Evolutionary conservation across 2,113 vertebrate genomes (phyloP), one percentile per base, ranked within the genome.

Genomic region (Phoxinus phoxinus): DNA sequence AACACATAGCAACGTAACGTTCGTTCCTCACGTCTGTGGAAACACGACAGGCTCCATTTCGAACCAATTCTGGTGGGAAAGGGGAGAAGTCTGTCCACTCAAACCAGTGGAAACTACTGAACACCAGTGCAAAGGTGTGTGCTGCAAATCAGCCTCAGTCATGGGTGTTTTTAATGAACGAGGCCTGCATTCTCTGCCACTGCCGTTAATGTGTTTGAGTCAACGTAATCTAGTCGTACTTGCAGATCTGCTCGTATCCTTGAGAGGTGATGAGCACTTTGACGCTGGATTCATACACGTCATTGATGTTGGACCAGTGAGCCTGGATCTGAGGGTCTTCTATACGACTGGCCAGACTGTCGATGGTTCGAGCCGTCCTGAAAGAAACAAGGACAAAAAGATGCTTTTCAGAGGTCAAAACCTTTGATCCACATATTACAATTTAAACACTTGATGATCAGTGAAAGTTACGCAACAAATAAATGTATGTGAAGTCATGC

Each of bases 201-300:
- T 3, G 61, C 13, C 0, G 5, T 25, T 17, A 6, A 4, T 35
- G 61, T 25, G 19, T 13, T 2, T 35, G 19, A 56, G 27, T 19
- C 23, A 9, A 58, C 1, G 44, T 8, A 10, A 32, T 75, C 9
- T n/a, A 9, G 7, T 56, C 98, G 94, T 93, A 99, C 98, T 99
- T 99, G 98, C 98, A 99, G 92, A 99, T 99, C 90, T 99, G 98
- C 88, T 99, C 98, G 19, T 99, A 99, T 83, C 98, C 98, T 91
- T 99, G 98, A 7, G 98, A 99, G 1, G 98, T 99, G 91, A 99
- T 99, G 86, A 99, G 95, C 79, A 99, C 98, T 91, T 99, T 99
- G 80, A 99, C 98, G 21, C 98, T 99, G 72, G 98, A 99, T 90
- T 99, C 98, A 15, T 97, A 99, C 82, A 99, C 97, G 7, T 99